phyloP scores from a whole-genome alignment of 2,797 vertebrate species.

The Myripristis murdjan region DNA sequence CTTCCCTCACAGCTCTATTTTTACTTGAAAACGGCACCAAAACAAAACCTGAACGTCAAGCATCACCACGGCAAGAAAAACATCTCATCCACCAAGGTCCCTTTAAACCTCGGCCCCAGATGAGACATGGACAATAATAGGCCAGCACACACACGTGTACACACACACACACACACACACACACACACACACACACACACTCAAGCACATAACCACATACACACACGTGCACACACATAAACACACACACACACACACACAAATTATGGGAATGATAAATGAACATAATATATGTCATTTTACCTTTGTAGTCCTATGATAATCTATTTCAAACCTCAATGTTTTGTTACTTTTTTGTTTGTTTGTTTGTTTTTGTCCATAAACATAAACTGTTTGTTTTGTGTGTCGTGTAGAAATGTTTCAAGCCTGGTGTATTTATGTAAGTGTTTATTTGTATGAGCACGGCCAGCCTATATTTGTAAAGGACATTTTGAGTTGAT shows the following conservation, averaged over 20 bases:
- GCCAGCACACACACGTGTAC: slow-evolving; percentile 23
- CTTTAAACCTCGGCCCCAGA: slow-evolving; percentile 86
- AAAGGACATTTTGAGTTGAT: slow-evolving; percentile 60
- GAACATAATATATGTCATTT: slow-evolving; percentile 60
- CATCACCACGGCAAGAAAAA: slow-evolving; percentile 81
- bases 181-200: slow-evolving; percentile 12
- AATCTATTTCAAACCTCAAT: slow-evolving; percentile 53
- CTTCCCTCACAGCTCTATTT: slow-evolving; percentile 79
- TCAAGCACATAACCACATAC: background rate
- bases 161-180: slow-evolving; percentile 10
- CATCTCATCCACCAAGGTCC: slow-evolving; percentile 73
- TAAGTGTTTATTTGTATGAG: slow-evolving; percentile 71
- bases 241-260: slow-evolving; percentile 29
- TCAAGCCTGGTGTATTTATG: slow-evolving; percentile 79
- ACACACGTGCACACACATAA: background rate
- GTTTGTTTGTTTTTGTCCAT: no score
- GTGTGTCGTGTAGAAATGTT: slow-evolving; percentile 63
- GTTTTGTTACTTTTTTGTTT: no score
- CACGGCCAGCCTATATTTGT: slow-evolving; percentile 68
- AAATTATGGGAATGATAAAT: slow-evolving; percentile 55
- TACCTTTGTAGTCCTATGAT: slow-evolving; percentile 60
- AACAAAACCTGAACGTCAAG: slow-evolving; percentile 81
- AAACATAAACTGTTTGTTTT: slow-evolving; percentile 60
- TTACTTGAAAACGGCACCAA: slow-evolving; percentile 86
- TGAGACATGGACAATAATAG: slow-evolving; percentile 70